These are phyloP conservation scores for Salvelinus fontinalis DNA, from an alignment of 2,113 vertebrate genomes.

Conservation along the genomic window DNA sequence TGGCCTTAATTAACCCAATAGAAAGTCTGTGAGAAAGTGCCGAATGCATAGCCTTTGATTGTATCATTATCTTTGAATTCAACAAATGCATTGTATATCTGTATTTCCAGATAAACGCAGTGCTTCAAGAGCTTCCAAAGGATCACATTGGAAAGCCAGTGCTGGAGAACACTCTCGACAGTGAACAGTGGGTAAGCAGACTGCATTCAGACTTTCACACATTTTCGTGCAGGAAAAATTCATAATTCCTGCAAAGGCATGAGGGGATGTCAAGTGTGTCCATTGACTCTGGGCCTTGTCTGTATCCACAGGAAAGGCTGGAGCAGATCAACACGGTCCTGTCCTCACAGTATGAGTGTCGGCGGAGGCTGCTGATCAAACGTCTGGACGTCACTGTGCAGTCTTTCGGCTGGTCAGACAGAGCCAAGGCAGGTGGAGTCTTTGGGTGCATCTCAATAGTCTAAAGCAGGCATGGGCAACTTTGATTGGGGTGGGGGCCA, in stretches of 20 bases:
- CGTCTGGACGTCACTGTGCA: constrained; percentile 95
- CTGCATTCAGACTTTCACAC: background rate
- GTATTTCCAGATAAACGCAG: constrained; percentile 76
- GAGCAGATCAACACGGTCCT: constrained; percentile 84
- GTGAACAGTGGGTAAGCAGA: constrained; percentile 82
- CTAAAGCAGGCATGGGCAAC: no score
- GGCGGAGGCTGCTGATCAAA: constrained; percentile 93
- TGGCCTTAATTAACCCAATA: background rate
- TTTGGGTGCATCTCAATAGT: no score
- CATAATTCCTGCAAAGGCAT: background rate
- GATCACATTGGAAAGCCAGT: constrained; percentile 78
- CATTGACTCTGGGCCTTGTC: background rate
- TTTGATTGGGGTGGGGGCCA: no score
- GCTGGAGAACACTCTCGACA: constrained; percentile 78
- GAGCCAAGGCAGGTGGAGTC: constrained; percentile 83
- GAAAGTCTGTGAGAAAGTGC: no score
- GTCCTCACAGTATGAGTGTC: constrained; percentile 88
- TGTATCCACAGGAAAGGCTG: constrained; percentile 75
- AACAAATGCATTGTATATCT: background rate
- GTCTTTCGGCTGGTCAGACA: constrained; percentile 96
- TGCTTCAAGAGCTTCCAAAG: constrained; percentile 79
- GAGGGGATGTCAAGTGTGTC: background rate
- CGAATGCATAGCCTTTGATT: background rate
- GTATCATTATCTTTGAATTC: background rate
- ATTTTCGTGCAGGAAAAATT: background rate